Base-by-base conservation (phyloP, 2,797 vertebrate species). In the Chelonia mydas region DNA sequence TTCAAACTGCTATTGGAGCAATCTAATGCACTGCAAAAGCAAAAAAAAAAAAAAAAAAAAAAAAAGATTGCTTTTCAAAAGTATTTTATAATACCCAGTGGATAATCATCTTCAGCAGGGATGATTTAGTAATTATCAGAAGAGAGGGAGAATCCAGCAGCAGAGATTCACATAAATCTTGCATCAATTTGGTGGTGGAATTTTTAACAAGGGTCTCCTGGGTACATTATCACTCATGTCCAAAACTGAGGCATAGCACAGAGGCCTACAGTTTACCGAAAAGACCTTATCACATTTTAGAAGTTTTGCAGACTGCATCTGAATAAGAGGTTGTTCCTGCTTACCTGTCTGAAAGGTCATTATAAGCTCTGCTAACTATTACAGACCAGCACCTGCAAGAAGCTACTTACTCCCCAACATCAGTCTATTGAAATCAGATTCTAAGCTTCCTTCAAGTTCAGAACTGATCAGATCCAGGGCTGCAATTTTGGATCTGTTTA, bases 381-480 rank as follows among this genome's bases (percentile, higher is more conserved):
- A 57, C 27, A 87, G 57, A 28, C 91, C 33, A 59, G 88, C 89
- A 79, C 90, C 83, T 83, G 88, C 74, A 83, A 95, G 80, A 7
- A 76, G 33, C 84, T 51, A 57, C 55, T 88, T 49, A 91, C 17
- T 80, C 82, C 81, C 65, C 72, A 81, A 94, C 3, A 45, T 0
- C 0, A 7, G 59, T 54, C 81, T 61, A 76, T 3, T 89, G 87
- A 86, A 96, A 76, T 92, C 96, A 93, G 87, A 83, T 12, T 11
- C 33, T 90, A 61, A 11, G 53, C 68, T 95, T 76, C 21, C 33
- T 33, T n/a, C 33, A 25, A 53, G 50, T 53, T 37, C 33, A 53
- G 78, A 53, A 68, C 31, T 89, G 91, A 95, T 95, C 83, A 87
- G 55, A 94, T 93, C 68, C 96, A 95, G 95, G 95, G 68, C 90